Evolutionary conservation across 2,113 vertebrate genomes (phyloP).

Genomic region (Sapayoa aenigma): DNA sequence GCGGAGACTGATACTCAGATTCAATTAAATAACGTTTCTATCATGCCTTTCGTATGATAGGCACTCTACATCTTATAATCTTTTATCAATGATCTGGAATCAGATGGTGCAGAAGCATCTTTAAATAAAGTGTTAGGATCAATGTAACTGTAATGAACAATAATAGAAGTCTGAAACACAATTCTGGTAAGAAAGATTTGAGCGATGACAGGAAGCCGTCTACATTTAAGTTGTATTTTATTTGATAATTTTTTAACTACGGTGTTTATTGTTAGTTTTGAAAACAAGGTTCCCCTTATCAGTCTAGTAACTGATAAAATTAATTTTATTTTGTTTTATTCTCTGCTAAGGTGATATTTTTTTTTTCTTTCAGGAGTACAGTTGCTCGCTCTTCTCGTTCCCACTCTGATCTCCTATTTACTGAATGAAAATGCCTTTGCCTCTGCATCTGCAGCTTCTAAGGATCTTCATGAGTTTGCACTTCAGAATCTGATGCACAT

Average conservation of each 20-base stretch:
- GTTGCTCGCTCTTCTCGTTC: conserved; percentile 92
- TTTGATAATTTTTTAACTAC: not conserved
- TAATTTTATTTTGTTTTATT: not conserved
- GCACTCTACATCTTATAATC: not conserved
- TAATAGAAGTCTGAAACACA: not conserved
- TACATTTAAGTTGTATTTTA: not conserved
- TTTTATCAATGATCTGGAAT: not conserved
- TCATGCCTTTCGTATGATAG: not conserved
- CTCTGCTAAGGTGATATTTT: not conserved
- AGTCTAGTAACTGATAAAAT: not conserved
- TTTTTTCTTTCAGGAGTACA: conserved; percentile 83
- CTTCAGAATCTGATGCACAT: conserved; percentile 97
- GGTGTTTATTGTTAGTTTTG: not conserved
- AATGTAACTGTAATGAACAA: not conserved
- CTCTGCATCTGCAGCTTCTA: conserved; percentile 83
- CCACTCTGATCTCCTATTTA: conserved; percentile 93
- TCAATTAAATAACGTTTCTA: not conserved
- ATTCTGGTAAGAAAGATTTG: not conserved
- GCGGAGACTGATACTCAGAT: not conserved
- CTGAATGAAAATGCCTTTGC: conserved; percentile 90
- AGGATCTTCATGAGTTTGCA: conserved; percentile 92
- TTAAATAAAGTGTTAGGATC: not conserved
- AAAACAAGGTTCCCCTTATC: not conserved
- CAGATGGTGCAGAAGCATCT: not conserved
- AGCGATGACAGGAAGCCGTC: not conserved